Evolutionary conservation across 2,113 vertebrate genomes (phyloP).

Genomic region (Anarrhichthys ocellatus): DNA sequence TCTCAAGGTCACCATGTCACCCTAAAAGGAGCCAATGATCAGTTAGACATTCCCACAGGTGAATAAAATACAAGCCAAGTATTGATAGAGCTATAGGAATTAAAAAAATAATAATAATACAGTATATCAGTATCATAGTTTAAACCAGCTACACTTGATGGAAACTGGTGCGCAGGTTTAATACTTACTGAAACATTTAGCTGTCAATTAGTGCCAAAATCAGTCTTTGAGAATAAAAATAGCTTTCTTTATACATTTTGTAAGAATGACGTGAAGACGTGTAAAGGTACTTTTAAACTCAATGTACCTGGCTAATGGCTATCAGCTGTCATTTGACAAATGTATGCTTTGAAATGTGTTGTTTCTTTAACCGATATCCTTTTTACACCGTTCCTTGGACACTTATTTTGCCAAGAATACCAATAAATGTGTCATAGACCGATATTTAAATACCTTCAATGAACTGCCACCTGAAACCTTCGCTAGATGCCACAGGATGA

Average conservation of each 20-base stretch:
- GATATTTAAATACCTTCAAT: conserved; percentile 86
- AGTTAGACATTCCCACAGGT: neutral
- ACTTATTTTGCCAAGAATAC: neutral
- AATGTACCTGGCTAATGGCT: neutral
- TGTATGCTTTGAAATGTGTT: neutral
- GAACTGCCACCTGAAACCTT: conserved; percentile 93
- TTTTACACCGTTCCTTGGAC: too few species aligned
- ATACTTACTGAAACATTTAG: neutral
- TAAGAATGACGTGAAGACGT: neutral
- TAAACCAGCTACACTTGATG: neutral
- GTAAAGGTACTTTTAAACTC: conserved; percentile 4
- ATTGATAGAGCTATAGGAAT: neutral
- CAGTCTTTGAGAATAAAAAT: neutral
- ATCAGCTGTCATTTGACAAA: neutral
- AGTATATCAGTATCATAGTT: neutral
- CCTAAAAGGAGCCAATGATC: conserved; percentile 77
- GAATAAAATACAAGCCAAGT: neutral
- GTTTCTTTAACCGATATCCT: neutral
- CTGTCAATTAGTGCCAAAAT: neutral
- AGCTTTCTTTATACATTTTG: neutral
- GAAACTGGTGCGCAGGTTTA: neutral
- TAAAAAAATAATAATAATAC: neutral
- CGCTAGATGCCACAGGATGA: conserved; percentile 96
- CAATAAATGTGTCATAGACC: neutral
- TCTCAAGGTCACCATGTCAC: conserved; percentile 91